Evolutionary conservation across 2,113 vertebrate genomes (phyloP), one percentile per base, ranked within the genome.

Genomic region (Smithornis capensis): DNA sequence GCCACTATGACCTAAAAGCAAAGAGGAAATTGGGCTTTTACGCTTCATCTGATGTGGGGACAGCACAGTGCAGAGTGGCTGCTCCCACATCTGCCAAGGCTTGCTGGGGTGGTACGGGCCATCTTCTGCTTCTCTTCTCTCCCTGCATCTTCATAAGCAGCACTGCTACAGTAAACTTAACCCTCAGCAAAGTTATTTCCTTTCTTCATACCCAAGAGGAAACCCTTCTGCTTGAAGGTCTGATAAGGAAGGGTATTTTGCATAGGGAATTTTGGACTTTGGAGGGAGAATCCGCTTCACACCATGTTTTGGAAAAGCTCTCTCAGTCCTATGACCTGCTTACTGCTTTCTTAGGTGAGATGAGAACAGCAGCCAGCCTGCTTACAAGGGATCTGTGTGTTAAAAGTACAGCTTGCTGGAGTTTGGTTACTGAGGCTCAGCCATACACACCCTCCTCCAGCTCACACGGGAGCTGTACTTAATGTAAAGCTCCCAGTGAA

Each of bases 21-120:
- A 45, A 56, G 64, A 74, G 40, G 23, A 82, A 78, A 76, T 57
- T 7, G 22, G 33, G 18, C 6, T 84, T 89, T 84, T 53, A 37
- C 16, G 16, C n/a, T 67, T 24, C n/a, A 9, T n/a, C 38, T 60
- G 65, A 14, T 6, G 8, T 0, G 5, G n/a, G 6, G 11, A n/a
- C 2, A 4, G 44, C 31, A 55, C 29, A 64, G 40, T 0, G 0
- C 22, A 19, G 59, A 82, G 49, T 0, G 0, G 40, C 63, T 65
- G 57, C 35, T 59, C 9, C 4, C 44, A 16, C 23, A 44, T 6
- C 40, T 53, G 47, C 14, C 28, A 35, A 59, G 38, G 49, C 19
- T 70, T 53, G 19, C 42, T 68, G 78, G 7, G 9, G 19, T 10
- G 15, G 42, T 33, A 49, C 19, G 2, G 15, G 37, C 11, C 19